These are phyloP conservation scores for Dinocampus coccinellae DNA, from an alignment of 2,888 invertebrate genomes.

Conservation along the genomic window DNA sequence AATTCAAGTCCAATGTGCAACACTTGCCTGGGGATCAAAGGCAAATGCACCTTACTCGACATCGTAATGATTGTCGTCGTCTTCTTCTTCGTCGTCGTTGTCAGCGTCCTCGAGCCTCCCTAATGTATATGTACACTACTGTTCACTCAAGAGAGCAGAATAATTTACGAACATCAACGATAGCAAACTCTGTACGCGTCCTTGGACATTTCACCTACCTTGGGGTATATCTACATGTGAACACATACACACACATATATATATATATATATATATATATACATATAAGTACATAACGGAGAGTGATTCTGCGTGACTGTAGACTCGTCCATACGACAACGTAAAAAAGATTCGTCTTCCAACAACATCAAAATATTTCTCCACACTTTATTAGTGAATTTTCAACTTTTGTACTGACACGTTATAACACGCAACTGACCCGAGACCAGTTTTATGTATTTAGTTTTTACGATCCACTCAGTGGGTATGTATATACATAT, in stretches of 20 bases:
- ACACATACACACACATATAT: neutral
- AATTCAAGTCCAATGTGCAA: constrained; percentile 18
- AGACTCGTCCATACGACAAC: neutral
- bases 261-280: neutral
- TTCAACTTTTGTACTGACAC: neutral
- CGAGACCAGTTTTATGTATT: neutral
- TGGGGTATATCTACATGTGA: constrained; percentile 8
- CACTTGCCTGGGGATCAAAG: constrained; percentile 30
- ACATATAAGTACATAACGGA: too few species aligned
- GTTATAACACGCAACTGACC: neutral
- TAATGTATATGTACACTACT: constrained; percentile 1
- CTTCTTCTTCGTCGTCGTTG: too few species aligned
- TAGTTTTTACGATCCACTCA: neutral
- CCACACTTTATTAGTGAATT: neutral
- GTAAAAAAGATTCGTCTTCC: neutral
- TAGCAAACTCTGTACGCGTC: constrained; percentile 32
- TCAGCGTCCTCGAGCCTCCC: neutral
- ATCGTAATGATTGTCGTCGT: neutral
- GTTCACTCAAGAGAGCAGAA: constrained; percentile 36
- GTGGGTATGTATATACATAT: too few species aligned
- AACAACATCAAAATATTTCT: neutral
- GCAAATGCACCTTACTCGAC: constrained; percentile 1
- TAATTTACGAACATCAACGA: constrained; percentile 39
- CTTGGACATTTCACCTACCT: constrained; percentile 31
- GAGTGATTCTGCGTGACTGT: too few species aligned